Evolutionary conservation across 2,797 vertebrate genomes (phyloP).

Genomic region (Pristis pectinata): DNA sequence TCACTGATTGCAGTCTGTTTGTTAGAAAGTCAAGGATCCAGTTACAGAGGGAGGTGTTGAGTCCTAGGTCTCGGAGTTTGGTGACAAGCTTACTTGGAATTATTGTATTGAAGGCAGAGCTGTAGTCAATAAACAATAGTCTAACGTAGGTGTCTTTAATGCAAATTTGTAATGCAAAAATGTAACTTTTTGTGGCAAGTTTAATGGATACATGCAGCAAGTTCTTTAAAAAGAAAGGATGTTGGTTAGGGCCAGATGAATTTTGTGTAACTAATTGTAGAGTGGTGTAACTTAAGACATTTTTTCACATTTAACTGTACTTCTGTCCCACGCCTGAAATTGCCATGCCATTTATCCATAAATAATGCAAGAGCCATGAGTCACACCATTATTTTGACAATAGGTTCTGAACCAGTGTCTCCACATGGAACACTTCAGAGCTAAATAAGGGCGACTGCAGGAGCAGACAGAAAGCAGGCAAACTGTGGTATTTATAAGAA

Average conservation of each 20-base stretch:
- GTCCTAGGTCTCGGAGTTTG: too few relatives aligned
- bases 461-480: not conserved
- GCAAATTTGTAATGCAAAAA: too few relatives aligned
- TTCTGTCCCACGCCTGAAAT: not conserved
- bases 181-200: too few relatives aligned
- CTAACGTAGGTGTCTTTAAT: too few relatives aligned
- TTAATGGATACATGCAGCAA: too few relatives aligned
- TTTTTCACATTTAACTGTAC: not conserved
- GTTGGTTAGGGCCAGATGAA: not conserved
- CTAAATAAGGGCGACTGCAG: not conserved
- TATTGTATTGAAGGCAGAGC: too few relatives aligned
- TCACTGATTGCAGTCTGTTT: too few relatives aligned
- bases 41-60: too few relatives aligned
- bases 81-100: too few relatives aligned
- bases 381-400: not conserved
- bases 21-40: too few relatives aligned
- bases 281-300: not conserved
- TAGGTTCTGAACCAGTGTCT: not conserved
- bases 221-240: not conserved
- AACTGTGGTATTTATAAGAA: not conserved
- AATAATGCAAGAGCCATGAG: not conserved
- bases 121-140: too few relatives aligned
- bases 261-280: not conserved
- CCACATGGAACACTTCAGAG: not conserved
- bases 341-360: not conserved